Base-by-base conservation (phyloP, 92 coral and sea anemone species). In the Micromussa lordhowensis region DNA sequence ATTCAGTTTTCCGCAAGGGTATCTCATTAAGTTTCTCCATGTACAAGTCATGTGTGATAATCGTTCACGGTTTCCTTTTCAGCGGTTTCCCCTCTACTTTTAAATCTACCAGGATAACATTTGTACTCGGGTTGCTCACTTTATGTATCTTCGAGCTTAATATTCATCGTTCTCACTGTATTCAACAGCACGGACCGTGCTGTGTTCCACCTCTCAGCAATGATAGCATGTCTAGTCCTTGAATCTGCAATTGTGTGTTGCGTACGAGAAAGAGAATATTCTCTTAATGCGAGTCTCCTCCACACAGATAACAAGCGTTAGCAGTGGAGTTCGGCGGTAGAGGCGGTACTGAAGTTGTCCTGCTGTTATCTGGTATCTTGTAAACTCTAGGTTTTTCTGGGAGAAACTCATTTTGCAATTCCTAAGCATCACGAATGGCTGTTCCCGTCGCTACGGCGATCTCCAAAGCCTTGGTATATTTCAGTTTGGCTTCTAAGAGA, bases 361-460 rank as follows among this genome's bases (percentile, higher is more conserved):
- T 70, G 17, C 21, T 70, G 75, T 70, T 70, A 70, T 70, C 75
- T 70, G 40, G 9, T 11, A 30, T 70, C 34, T 70, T n/a, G 75
- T 70, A 40, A 70, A 70, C 75, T 30, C 75, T 19, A 70, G 75
- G n/a, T n/a, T n/a, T 40, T 70, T 70, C 75, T 70, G 75, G 6
- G 40, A 30, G 34, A 12, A 70, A 17, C 40, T 70, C 40, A 70
- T 44, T 70, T 30, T 70, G 75, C 75, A 70, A 29, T 70, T 70
- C 75, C 75, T 15, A 28, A 28, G 75, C 75, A 30, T 70, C 75
- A n/a, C n/a, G n/a, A n/a, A n/a, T n/a, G n/a, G n/a, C n/a, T n/a
- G n/a, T n/a, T n/a, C n/a, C n/a, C n/a, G n/a, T n/a, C n/a, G n/a
- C n/a, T n/a, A n/a, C n/a, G n/a, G n/a, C n/a, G n/a, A n/a, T n/a